phyloP scores from a whole-genome alignment of 1,140 invertebrate species.

The Pemphigus obesinymphae region DNA sequence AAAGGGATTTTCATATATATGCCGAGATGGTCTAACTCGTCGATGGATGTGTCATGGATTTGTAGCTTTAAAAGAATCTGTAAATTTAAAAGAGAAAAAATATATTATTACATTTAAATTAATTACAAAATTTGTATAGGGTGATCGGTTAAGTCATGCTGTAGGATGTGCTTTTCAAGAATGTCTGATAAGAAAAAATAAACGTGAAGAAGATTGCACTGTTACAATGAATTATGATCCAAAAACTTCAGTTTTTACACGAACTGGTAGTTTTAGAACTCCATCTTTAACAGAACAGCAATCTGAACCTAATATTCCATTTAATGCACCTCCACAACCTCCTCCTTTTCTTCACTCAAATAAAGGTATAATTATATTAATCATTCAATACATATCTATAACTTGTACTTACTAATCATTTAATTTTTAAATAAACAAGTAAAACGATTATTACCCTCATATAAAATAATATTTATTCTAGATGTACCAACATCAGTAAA shows the following conservation, averaged over 20 bases:
- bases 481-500: conserved; percentile 48
- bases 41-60: conserved; percentile 99
- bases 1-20: conserved; percentile 93
- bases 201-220: conserved; percentile 91
- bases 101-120: not conserved
- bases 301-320: conserved; percentile 20
- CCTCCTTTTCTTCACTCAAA: not conserved
- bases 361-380: not conserved
- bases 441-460: not conserved
- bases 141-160: conserved; percentile 94
- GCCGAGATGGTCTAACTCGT: conserved; percentile 73
- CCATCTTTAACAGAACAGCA: conserved; percentile 71
- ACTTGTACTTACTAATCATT: not conserved
- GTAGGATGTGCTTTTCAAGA: conserved; percentile 99
- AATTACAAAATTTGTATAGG: conserved; percentile 55
- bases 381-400: not conserved
- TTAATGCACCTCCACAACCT: conserved; percentile 25
- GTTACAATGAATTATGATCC: conserved; percentile 91
- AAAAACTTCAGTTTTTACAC: conserved; percentile 89
- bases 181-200: conserved; percentile 95
- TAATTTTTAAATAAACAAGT: not conserved
- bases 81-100: conserved; percentile 49
- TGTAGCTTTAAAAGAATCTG: conserved; percentile 88
- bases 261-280: conserved; percentile 85
- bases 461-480: not conserved